phyloP scores from a whole-genome alignment of 1,140 invertebrate genomes.

The Leguminivora glycinivorella region DNA sequence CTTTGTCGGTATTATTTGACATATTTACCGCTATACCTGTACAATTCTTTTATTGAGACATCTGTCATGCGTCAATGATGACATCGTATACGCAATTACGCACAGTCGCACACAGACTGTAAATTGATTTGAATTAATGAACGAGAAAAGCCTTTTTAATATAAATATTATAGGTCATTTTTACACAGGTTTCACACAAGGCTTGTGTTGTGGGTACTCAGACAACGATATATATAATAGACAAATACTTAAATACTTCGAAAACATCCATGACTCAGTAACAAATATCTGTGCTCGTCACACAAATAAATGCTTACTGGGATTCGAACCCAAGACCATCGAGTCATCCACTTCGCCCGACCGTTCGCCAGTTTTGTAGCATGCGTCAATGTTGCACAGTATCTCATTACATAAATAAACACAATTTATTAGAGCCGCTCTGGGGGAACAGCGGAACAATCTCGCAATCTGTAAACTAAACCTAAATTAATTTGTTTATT shows the following conservation, averaged over 20 bases:
- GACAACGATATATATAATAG: too few relatives aligned
- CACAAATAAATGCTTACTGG: too few relatives aligned
- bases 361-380: too few relatives aligned
- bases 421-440: not conserved
- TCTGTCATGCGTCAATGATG: not conserved
- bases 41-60: not conserved
- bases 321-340: too few relatives aligned
- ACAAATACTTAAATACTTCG: too few relatives aligned
- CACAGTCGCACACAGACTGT: not conserved
- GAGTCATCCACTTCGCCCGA: too few relatives aligned
- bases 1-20: too few relatives aligned
- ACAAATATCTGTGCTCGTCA: too few relatives aligned
- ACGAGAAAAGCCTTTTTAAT: not conserved
- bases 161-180: not conserved
- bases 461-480: constrained; percentile 13
- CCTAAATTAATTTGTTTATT: constrained; percentile 28
- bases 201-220: too few relatives aligned
- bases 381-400: constrained; percentile 13
- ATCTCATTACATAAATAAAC: constrained; percentile 7
- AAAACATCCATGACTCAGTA: too few relatives aligned
- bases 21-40: not conserved
- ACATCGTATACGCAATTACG: too few relatives aligned
- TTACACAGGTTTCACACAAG: too few relatives aligned
- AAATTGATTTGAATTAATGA: not conserved
- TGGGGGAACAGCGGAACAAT: constrained; percentile 7